Conservation (phyloP, 1,140 invertebrate genomes). For the Lordiphosa collinella region DNA sequence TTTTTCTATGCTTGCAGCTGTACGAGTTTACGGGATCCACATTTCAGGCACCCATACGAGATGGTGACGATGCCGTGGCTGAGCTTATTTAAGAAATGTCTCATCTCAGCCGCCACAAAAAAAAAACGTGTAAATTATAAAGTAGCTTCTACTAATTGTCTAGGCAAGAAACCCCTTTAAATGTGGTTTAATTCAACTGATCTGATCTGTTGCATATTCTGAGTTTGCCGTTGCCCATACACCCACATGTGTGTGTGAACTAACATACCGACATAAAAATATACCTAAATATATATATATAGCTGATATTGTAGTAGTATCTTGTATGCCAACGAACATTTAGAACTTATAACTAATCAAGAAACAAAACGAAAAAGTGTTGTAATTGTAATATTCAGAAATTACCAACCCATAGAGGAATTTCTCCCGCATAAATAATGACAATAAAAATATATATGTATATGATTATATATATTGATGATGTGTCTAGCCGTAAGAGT, state of each 20-base stretch:
- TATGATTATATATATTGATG: constrained; percentile 39
- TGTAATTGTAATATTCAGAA: no score
- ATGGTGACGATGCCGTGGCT: constrained; percentile 85
- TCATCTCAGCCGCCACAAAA: constrained; percentile 11
- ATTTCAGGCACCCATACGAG: constrained; percentile 85
- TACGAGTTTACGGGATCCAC: constrained; percentile 85
- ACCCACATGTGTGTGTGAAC: constrained; percentile 25
- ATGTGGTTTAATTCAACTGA: constrained; percentile 4
- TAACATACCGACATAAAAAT: constrained; percentile 26
- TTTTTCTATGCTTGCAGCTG: constrained; percentile 31
- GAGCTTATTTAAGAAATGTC: constrained; percentile 83
- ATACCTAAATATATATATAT: constrained; percentile 36
- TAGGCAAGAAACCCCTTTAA: constrained; percentile 6
- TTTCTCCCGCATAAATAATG: constrained; percentile 74
- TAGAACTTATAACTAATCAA: constrained; percentile 36
- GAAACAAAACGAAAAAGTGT: constrained; percentile 13
- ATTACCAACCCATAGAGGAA: constrained; percentile 59
- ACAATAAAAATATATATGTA: constrained; percentile 73
- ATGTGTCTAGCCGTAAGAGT: constrained; percentile 55
- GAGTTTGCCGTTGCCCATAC: constrained; percentile 34
- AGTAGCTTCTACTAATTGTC: constrained; percentile 43
- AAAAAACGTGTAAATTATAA: constrained; percentile 58
- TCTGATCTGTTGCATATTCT: constrained; percentile 54
- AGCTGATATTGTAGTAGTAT: constrained; percentile 49
- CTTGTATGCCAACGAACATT: constrained; percentile 56